Base-by-base conservation (phyloP, 1,140 invertebrate species). In the Bombus waltoni region DNA sequence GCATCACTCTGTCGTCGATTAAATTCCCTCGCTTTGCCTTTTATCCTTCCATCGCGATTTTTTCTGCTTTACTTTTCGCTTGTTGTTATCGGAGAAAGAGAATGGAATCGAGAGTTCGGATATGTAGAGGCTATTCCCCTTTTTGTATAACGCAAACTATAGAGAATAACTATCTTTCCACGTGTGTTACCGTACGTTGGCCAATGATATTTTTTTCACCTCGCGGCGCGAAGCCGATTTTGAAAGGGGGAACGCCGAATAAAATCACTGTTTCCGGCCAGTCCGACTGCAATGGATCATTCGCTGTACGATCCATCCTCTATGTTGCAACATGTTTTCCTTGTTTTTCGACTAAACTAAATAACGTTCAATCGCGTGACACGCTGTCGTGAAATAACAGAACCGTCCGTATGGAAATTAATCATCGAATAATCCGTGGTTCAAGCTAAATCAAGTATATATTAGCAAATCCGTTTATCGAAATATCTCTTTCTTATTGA, bases 171-270 rank as follows among this genome's bases (percentile, higher is more conserved):
- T 79, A 79, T 66, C 57, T 65, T 42, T 68, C 62, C 62, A 15
- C 38, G n/a, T 62, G 57, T 28, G 9, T 62, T 3, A n/a, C 4
- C 40, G 28, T 35, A 66, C 32, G 38, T 9, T 25, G 15, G 35
- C 8, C 40, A 40, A 77, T 62, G 57, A 62, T 78, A 78, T 79
- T 68, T 79, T 87, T 87, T 88, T 65, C 38, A 47, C 57, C 44
- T 18, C 38, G 40, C 68, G 38, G 40, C 28, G 32, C 11, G 6
- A 53, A 53, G 18, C 15, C 18, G 77, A 78, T 78, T 65, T 65
- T 18, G 5, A n/a, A 10, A 15, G 8, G 18, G 3, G 18, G 18
- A 18, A 25, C 18, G 42, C 6, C 22, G 65, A 70, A 80, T 70
- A 70, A 80, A 42, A 44, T 38, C 42, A 65, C 42, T 47, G 62